A percentile compares a stretch with the other conserved stretches of the same genome.
Evolutionary conservation across 2,113 vertebrate genomes (phyloP).

Genomic region (Pithys albifrons): DNA sequence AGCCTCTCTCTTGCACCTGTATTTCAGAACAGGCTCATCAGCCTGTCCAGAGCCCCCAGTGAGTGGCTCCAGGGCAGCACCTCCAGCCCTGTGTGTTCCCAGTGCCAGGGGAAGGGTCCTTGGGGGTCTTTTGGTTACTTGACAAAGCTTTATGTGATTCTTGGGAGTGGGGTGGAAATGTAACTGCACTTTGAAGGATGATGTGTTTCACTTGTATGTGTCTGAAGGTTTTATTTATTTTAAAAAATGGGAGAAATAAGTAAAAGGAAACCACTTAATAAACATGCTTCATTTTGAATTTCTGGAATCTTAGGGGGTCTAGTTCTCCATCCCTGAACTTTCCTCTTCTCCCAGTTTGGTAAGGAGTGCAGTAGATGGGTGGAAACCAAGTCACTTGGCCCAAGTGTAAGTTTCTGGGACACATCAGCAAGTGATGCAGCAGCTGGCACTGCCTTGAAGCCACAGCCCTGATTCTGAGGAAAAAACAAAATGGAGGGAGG

Average conservation of each 20-base stretch:
- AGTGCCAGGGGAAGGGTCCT: background rate
- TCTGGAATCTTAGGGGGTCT: background rate
- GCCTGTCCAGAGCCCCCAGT: background rate
- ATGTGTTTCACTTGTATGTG: constrained; percentile 36
- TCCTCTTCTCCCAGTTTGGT: background rate
- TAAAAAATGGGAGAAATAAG: constrained; percentile 51
- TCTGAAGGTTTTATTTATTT: constrained; percentile 73
- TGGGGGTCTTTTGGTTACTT: constrained; percentile 36
- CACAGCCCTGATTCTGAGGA: background rate
- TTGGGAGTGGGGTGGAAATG: constrained; percentile 49
- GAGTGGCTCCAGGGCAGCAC: background rate
- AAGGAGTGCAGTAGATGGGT: background rate
- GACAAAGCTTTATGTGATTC: constrained; percentile 55
- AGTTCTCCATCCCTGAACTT: background rate
- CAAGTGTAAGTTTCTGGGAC: background rate
- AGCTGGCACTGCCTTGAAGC: background rate
- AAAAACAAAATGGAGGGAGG: background rate
- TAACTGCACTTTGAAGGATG: constrained; percentile 59
- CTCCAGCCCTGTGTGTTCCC: background rate
- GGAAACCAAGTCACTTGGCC: background rate
- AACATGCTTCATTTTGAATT: constrained; percentile 26
- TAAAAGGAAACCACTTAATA: constrained; percentile 63
- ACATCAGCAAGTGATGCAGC: background rate
- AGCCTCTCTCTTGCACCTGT: constrained; percentile 1
- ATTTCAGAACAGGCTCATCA: background rate